A percentile compares a stretch with the other conserved stretches of the same genome.
Evolutionary conservation across 2,888 invertebrate species (phyloP).

Genomic region (Escarpia spicata): DNA sequence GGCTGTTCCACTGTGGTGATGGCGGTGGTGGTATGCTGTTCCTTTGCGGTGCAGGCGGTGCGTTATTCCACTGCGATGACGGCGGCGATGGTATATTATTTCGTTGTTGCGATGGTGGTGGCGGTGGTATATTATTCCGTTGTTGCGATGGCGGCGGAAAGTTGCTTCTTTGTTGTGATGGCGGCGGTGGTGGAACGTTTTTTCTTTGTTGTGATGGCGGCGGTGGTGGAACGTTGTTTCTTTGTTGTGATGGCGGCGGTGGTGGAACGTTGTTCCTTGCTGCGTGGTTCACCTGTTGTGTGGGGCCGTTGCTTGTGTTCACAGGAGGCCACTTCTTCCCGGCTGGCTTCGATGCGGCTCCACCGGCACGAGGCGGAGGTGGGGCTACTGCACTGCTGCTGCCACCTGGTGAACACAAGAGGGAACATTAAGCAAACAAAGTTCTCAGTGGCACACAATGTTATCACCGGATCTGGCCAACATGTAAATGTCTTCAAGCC

Average conservation of each 20-base stretch:
- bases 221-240: not conserved
- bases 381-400: not conserved
- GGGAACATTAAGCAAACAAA: not conserved
- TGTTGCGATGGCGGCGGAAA: not conserved
- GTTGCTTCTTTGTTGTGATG: no score
- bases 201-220: not conserved
- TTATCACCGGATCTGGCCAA: not conserved
- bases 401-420: constrained; percentile 1
- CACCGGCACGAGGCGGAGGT: not conserved
- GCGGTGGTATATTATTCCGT: not conserved
- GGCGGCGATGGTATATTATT: not conserved
- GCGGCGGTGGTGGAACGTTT: not conserved
- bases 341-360: not conserved
- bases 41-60: not conserved
- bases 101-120: not conserved
- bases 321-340: constrained; percentile 13
- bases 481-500: not conserved
- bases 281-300: not conserved
- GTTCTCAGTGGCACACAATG: not conserved
- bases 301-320: not conserved
- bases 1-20: not conserved
- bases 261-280: not conserved
- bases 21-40: not conserved
- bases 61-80: not conserved
- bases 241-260: not conserved